These are phyloP conservation scores for Cyprinella venusta DNA, from an alignment of 2,797 vertebrate genomes.

Conservation along the genomic window DNA sequence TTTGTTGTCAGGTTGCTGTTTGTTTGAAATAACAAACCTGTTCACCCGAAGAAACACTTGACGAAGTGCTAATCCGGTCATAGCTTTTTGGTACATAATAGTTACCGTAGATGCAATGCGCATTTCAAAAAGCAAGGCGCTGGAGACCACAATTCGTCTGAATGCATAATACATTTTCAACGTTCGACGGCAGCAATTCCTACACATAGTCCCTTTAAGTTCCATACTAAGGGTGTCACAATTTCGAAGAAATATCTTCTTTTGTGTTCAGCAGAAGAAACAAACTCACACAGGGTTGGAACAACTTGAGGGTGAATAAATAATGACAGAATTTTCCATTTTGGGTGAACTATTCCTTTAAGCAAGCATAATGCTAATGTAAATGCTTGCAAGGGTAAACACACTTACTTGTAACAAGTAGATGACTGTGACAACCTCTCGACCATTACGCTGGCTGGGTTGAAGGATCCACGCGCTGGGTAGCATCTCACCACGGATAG, in stretches of 20 bases:
- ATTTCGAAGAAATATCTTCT: not conserved
- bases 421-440: conserved; percentile 85
- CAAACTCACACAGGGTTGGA: not conserved
- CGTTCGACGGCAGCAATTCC: too few relatives aligned
- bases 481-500: conserved; percentile 91
- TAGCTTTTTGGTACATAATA: too few relatives aligned
- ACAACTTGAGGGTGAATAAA: not conserved
- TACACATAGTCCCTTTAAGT: too few relatives aligned
- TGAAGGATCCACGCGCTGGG: conserved; percentile 96
- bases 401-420: conserved; percentile 88
- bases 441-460: conserved; percentile 78
- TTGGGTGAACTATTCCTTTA: not conserved
- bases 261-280: not conserved
- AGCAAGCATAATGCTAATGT: not conserved
- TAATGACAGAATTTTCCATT: not conserved
- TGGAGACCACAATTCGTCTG: too few relatives aligned
- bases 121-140: too few relatives aligned
- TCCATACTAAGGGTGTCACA: too few relatives aligned
- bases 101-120: too few relatives aligned
- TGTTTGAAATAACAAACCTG: too few relatives aligned
- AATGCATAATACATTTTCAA: too few relatives aligned
- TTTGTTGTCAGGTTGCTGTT: too few relatives aligned
- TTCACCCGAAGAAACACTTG: too few relatives aligned
- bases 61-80: too few relatives aligned
- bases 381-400: not conserved